Percentiles rank a stretch among this genome's conserved stretches.
Evolutionary conservation across 2,797 vertebrate species (phyloP).

Genomic region (Rhinogobio ventralis): DNA sequence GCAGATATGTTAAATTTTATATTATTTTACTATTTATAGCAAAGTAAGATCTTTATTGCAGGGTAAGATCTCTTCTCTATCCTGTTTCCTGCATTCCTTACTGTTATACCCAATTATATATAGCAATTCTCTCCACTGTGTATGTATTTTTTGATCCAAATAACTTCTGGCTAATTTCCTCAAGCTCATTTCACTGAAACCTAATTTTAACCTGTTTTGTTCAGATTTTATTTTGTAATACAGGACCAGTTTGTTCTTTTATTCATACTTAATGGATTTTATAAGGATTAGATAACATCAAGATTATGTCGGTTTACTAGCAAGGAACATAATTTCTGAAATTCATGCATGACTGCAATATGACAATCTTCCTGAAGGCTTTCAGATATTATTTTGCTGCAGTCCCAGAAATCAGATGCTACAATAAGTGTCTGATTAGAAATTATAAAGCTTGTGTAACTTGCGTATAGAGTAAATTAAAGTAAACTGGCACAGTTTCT

Average conservation of each 20-base stretch:
- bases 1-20: constrained; percentile 2
- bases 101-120: constrained; percentile 8
- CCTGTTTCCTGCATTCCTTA: neutral
- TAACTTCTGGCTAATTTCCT: constrained; percentile 2
- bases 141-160: constrained; percentile 4
- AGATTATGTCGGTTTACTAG: constrained; percentile 41
- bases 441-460: neutral
- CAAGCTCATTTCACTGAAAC: constrained; percentile 4
- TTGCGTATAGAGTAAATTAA: neutral
- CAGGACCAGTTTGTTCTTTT: neutral
- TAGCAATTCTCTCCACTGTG: neutral
- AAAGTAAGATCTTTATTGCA: neutral
- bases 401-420: constrained; percentile 7
- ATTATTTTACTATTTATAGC: constrained; percentile 6
- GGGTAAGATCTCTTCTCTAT: neutral
- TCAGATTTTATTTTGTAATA: constrained; percentile 4
- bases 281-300: constrained; percentile 32
- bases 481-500: neutral
- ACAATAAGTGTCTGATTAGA: neutral
- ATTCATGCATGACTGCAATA: constrained; percentile 48
- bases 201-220: neutral
- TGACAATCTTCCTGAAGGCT: constrained; percentile 43
- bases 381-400: constrained; percentile 32
- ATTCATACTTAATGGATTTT: constrained; percentile 38
- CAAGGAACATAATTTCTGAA: constrained; percentile 39